Evolutionary conservation across 2,888 invertebrate species (phyloP), one percentile per base, ranked within the genome.

Genomic region (Dichetophora obliterata): DNA sequence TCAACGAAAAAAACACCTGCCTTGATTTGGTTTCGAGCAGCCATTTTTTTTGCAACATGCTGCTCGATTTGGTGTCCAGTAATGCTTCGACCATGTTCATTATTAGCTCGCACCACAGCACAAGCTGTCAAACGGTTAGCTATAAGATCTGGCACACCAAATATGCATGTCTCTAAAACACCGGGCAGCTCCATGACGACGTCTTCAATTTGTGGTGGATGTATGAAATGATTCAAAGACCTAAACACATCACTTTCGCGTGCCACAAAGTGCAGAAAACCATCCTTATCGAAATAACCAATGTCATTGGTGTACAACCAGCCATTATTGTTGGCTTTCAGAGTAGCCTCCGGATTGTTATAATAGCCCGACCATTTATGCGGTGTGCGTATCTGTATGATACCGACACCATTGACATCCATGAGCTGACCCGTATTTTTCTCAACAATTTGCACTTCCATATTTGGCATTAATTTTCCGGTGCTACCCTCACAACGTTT

Each of bases 211-310:
- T 86, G 86, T 22, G 81, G 81, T 3, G 88, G 88, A 73, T 84
- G 86, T 4, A 87, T 85, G 73, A 85, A 85, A 65, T 84, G 86
- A 78, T 82, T 82, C 68, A 83, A 83, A 65, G 83, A 85, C 77
- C 86, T 88, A 5, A 88, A 83, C 77, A 88, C 84, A 27, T 88
- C 88, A 57, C 84, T 86, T 37, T 85, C 85, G 2, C 88, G 83
- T 1, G 84, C 86, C 69, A 82, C 82, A 11, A 88, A 81, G 68
- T 84, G 84, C 22, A 88, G 68, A 48, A 82, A 83, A 0, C 87
- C 88, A 37, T 86, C 85, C 43, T 85, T 83, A 74, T 88, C 87
- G 31, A 88, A 82, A 31, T 85, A 86, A 0, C 88, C 88, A 68
- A 88, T 83, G 61, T 88, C 88, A 0, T 87, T 87, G 0, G 86